Evolutionary conservation across 1,140 invertebrate species (phyloP), one percentile per base, ranked within the genome.

Genomic region (Campoletis sonorensis): DNA sequence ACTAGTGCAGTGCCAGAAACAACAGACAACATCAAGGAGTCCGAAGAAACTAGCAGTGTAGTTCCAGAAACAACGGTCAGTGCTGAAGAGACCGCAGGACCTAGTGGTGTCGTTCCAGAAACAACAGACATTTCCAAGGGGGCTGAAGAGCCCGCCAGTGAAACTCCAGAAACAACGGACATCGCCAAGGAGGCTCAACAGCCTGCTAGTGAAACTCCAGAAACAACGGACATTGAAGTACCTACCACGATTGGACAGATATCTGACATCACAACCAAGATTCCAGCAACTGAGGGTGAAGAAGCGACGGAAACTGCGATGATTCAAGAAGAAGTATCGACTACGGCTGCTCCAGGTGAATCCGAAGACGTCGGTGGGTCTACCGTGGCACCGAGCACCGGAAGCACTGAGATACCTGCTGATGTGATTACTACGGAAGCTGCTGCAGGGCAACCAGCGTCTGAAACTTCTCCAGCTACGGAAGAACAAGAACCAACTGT

Each of bases 401-500:
- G 83, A 84, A 49, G 49, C 37, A 83, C 68, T 45, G 76, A 86
- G 85, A 30, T 49, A 11, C 49, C 68, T 30, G 37, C n/a, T 27
- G 33, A 16, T 21, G 45, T 51, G 37, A 61, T 72, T 23, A 30
- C 70, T 13, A 64, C 71, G 0, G 71, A 67, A 67, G 16, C 51
- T 64, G 18, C 26, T 4, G 68, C 40, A 13, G 8, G 8, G 13
- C 40, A 45, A 45, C 40, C 40, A 45, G 40, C 40, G 40, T 10
- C 37, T 5, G 37, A 80, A 37, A 23, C 72, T 27, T 76, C 26
- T 23, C 0, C 51, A 58, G 4, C 72, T 13, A 33, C 51, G 18
- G 8, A 23, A 3, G 49, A 54, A 45, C 21, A 54, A 54, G 49
- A 54, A 16, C 15, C 45, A 16, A 15, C 49, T n/a, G 27, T 45